These are phyloP conservation scores for Gymnocheta viridis DNA, from an alignment of 2,888 invertebrate species.

Conservation along the genomic window DNA sequence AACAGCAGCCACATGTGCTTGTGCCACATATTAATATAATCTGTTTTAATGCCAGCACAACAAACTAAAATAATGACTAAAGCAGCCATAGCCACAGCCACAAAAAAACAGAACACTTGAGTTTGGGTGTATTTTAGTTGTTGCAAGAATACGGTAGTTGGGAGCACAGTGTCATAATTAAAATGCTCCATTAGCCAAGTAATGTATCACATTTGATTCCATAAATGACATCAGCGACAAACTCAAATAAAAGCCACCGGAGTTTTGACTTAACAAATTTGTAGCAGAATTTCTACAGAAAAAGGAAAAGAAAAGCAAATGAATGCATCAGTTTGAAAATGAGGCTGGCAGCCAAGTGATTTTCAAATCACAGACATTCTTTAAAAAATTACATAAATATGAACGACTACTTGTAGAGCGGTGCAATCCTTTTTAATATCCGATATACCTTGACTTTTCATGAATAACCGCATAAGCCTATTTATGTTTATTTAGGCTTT, in stretches of 20 bases:
- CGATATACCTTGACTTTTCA: no score
- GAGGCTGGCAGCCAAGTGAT: conserved; percentile 28
- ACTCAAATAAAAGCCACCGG: conserved; percentile 53
- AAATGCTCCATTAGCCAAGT: conserved; percentile 71
- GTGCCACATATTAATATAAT: conserved; percentile 61
- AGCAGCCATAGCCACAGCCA: neutral
- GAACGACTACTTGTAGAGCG: no score
- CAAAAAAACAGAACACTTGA: neutral
- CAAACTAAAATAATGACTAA: conserved; percentile 9
- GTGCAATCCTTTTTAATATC: no score
- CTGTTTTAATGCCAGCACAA: conserved; percentile 56
- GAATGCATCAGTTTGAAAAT: neutral
- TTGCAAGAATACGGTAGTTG: conserved; percentile 64
- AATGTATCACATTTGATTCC: conserved; percentile 62
- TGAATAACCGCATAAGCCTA: no score
- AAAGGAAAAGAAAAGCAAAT: conserved; percentile 26
- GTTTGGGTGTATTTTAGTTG: conserved; percentile 11
- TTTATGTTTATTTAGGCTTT: no score
- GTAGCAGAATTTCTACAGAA: conserved; percentile 5
- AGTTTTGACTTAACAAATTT: conserved; percentile 44
- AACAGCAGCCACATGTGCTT: conserved; percentile 47
- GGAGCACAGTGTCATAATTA: conserved; percentile 69
- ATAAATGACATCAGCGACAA: conserved; percentile 63
- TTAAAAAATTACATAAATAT: no score
- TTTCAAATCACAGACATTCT: no score